A percentile compares a stretch with the other conserved stretches of the same genome.
Evolutionary conservation across 2,888 invertebrate species (phyloP).

Genomic region (Stratiomys singularior): DNA sequence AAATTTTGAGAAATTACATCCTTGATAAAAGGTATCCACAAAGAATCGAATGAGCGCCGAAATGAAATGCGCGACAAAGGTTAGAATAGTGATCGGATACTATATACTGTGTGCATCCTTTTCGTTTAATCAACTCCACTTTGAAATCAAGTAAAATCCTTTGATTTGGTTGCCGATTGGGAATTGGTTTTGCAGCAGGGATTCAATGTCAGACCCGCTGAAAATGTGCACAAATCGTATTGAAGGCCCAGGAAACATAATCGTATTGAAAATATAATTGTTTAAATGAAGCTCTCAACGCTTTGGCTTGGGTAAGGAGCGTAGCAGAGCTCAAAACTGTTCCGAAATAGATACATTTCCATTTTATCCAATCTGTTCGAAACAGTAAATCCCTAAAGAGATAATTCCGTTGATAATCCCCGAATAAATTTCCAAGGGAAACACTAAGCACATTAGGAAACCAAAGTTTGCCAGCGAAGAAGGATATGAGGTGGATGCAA

Average conservation of each 20-base stretch:
- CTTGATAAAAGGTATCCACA: neutral
- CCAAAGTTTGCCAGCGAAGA: neutral
- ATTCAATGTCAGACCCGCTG: neutral
- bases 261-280: neutral
- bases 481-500: neutral
- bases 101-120: neutral
- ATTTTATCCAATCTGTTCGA: neutral
- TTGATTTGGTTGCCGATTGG: conserved; percentile 16
- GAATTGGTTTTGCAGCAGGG: too few relatives aligned
- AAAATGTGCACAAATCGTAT: neutral
- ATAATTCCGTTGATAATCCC: neutral
- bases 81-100: too few relatives aligned
- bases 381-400: neutral
- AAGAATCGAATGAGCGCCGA: neutral
- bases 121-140: conserved; percentile 42
- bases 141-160: conserved; percentile 28
- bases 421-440: conserved; percentile 23
- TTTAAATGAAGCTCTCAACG: too few relatives aligned
- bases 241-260: neutral
- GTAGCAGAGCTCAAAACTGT: too few relatives aligned
- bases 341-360: too few relatives aligned
- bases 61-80: too few relatives aligned
- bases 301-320: too few relatives aligned
- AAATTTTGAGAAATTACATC: conserved; percentile 27
- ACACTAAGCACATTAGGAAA: neutral